phyloP scores from a whole-genome alignment of 2,797 vertebrate genomes.

The Sardinella longiceps region DNA sequence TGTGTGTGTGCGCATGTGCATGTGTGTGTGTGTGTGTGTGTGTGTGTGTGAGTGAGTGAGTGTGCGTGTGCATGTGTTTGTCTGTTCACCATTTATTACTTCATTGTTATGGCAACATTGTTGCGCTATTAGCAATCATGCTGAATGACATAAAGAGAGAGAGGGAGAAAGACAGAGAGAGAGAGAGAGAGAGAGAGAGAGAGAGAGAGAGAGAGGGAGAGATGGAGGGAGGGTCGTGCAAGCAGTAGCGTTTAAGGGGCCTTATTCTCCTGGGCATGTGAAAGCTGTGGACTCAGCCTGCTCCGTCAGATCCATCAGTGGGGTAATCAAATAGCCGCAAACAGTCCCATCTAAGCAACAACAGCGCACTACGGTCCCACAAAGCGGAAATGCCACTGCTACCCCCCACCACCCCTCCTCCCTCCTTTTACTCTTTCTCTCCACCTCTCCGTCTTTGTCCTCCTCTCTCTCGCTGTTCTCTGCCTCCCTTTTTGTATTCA shows the following conservation, averaged over 20 bases:
- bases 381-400: too few species aligned
- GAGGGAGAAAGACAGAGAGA: too few species aligned
- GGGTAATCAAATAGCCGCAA: not conserved
- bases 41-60: not conserved
- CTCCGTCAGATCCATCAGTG: not conserved
- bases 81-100: not conserved
- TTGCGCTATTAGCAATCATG: not conserved
- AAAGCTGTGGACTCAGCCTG: not conserved
- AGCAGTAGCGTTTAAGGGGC: not conserved
- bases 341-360: not conserved
- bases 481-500: not conserved
- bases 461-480: not conserved
- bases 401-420: too few species aligned
- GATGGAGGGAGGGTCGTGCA: too few species aligned
- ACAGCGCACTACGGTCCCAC: too few species aligned
- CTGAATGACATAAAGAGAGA: not conserved
- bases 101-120: not conserved
- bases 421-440: not conserved
- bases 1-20: conserved; percentile 25
- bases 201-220: too few species aligned
- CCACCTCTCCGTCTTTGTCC: not conserved
- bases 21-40: conserved; percentile 13
- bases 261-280: not conserved
- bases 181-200: too few species aligned
- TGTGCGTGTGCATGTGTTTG: not conserved